Percentiles rank a stretch among this genome's conserved stretches.
These are phyloP conservation scores for Pogonus chalceus DNA, from an alignment of 1,140 invertebrate genomes.

Conservation along the genomic window DNA sequence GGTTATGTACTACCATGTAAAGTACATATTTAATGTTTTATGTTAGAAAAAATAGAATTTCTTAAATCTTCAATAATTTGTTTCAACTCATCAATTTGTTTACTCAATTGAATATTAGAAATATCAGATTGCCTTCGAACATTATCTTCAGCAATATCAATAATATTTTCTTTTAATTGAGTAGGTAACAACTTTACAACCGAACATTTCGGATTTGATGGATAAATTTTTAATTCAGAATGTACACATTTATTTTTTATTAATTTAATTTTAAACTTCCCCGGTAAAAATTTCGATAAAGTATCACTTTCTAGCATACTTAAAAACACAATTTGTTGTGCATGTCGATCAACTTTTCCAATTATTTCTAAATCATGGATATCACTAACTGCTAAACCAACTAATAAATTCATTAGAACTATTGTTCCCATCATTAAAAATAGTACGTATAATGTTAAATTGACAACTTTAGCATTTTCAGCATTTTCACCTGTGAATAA, in stretches of 20 bases:
- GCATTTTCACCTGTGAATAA: constrained; percentile 34
- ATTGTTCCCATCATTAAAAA: constrained; percentile 46
- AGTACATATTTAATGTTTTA: too few species aligned
- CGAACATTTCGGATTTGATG: neutral
- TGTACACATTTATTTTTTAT: neutral
- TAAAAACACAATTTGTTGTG: constrained; percentile 39
- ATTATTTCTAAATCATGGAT: constrained; percentile 45
- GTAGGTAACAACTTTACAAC: neutral
- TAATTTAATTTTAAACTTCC: neutral
- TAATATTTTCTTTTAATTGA: neutral
- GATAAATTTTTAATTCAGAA: neutral
- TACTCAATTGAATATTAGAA: neutral
- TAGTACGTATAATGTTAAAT: constrained; percentile 42
- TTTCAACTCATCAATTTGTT: neutral
- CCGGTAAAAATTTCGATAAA: neutral
- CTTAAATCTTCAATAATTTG: neutral
- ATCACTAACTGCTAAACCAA: constrained; percentile 50
- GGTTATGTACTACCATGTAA: too few species aligned
- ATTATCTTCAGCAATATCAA: neutral
- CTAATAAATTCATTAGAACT: constrained; percentile 47
- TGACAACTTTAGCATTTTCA: constrained; percentile 31
- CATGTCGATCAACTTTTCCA: constrained; percentile 38
- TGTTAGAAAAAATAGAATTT: too few species aligned
- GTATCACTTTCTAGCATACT: constrained; percentile 28
- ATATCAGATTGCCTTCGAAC: neutral